Evolutionary conservation across 1,140 invertebrate genomes (phyloP).

Genomic region (Rhyacophila brunnea): DNA sequence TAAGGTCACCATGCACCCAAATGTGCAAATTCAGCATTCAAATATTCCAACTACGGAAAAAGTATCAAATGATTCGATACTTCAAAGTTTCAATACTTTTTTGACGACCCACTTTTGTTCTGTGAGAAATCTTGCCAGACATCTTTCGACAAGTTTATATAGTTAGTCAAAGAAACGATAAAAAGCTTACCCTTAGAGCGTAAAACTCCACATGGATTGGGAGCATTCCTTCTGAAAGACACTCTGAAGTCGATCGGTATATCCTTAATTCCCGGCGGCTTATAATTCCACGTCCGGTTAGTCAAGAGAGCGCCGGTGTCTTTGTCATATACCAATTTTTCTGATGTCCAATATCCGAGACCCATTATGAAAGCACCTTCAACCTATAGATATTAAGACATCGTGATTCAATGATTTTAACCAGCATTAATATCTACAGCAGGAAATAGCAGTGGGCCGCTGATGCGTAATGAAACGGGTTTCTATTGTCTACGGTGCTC

Average conservation of each 20-base stretch:
- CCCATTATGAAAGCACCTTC: conserved; percentile 81
- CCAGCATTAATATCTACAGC: no score
- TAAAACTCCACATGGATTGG: conserved; percentile 64
- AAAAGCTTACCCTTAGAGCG: conserved; percentile 66
- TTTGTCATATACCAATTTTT: conserved; percentile 62
- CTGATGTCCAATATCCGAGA: conserved; percentile 68
- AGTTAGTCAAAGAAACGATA: background rate
- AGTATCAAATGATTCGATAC: no score
- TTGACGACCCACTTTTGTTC: background rate
- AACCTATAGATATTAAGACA: conserved; percentile 53
- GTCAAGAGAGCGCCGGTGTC: conserved; percentile 64
- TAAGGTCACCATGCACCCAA: no score
- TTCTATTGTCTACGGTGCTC: no score
- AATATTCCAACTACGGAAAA: background rate
- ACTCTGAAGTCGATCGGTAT: conserved; percentile 72
- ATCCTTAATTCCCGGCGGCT: conserved; percentile 68
- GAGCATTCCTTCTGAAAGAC: conserved; percentile 61
- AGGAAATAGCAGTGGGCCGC: no score
- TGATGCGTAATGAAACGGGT: no score
- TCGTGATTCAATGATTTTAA: no score
- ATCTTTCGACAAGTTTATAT: background rate
- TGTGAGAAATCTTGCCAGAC: background rate
- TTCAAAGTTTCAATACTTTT: background rate
- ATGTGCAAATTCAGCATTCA: background rate
- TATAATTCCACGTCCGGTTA: conserved; percentile 73